Evolutionary conservation across 2,888 invertebrate genomes (phyloP).

Genomic region (Lissonota sp.): DNA sequence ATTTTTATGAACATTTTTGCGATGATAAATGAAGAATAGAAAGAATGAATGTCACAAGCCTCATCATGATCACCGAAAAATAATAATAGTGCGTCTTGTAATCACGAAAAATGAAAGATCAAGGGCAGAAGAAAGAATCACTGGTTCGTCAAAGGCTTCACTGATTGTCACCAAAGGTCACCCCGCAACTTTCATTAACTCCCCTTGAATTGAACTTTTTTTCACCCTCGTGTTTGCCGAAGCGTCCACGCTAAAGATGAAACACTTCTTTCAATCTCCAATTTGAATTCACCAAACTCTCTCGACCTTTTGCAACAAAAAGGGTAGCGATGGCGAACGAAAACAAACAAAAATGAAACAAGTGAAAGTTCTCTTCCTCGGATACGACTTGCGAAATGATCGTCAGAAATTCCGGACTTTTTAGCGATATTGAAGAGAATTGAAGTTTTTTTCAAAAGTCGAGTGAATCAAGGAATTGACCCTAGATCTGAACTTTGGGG

Average conservation of each 20-base stretch:
- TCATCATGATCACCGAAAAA: background rate
- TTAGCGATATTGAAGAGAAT: no score
- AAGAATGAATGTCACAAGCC: no score
- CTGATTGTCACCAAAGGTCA: constrained; percentile 16
- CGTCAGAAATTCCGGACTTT: no score
- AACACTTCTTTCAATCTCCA: background rate
- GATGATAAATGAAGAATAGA: no score
- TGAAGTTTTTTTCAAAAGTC: no score
- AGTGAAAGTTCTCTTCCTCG: no score
- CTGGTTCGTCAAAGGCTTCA: constrained; percentile 1
- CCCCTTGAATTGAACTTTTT: constrained; percentile 26
- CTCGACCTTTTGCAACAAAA: background rate
- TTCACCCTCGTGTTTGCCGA: background rate
- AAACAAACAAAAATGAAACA: no score
- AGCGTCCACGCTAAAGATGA: constrained; percentile 5
- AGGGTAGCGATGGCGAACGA: background rate
- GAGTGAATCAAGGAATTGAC: no score
- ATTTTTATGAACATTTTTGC: no score
- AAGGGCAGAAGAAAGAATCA: background rate
- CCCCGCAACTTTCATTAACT: constrained; percentile 1
- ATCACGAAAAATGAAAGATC: background rate
- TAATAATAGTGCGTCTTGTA: background rate
- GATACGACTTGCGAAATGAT: no score
- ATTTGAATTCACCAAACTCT: background rate
- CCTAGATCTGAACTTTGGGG: no score